Evolutionary conservation across 1,140 invertebrate species (phyloP).

Genomic region (Rhagoletis pomonella): DNA sequence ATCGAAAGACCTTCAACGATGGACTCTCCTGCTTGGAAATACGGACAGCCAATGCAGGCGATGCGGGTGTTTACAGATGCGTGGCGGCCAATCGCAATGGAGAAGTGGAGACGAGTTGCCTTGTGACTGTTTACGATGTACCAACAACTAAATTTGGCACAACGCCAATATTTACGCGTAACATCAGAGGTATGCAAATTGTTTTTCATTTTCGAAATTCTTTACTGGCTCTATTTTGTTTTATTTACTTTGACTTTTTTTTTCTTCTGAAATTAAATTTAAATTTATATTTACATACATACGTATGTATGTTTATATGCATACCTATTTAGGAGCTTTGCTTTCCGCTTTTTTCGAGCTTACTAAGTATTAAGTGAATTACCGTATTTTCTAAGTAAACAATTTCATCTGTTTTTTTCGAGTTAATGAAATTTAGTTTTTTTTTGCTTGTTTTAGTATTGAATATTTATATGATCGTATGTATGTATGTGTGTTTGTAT

Average conservation of each 20-base stretch:
- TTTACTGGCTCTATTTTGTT: background rate
- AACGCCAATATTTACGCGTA: slow-evolving; percentile 73
- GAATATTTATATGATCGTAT: background rate
- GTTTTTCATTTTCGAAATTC: slow-evolving; percentile 50
- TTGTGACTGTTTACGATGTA: slow-evolving; percentile 73
- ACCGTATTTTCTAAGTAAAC: background rate
- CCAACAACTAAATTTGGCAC: slow-evolving; percentile 72
- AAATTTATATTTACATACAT: background rate
- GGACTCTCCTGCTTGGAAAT: slow-evolving; percentile 81
- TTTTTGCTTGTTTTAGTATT: background rate
- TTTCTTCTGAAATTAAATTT: slow-evolving; percentile 10
- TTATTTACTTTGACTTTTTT: slow-evolving; percentile 36
- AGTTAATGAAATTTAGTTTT: background rate
- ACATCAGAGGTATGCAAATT: slow-evolving; percentile 72
- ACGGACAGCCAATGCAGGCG: slow-evolving; percentile 64
- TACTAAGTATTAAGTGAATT: background rate
- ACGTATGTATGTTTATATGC: no score
- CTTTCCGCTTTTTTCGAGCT: background rate
- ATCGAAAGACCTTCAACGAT: slow-evolving; percentile 75
- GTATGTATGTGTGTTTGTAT: background rate
- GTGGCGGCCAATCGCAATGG: slow-evolving; percentile 72
- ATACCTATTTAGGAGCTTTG: slow-evolving; percentile 16
- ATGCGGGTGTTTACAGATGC: slow-evolving; percentile 72
- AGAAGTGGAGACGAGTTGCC: slow-evolving; percentile 73
- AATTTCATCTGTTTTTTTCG: background rate